Evolutionary conservation across 1,140 invertebrate species (phyloP).

Genomic region (Maconellicoccus hirsutus): DNA sequence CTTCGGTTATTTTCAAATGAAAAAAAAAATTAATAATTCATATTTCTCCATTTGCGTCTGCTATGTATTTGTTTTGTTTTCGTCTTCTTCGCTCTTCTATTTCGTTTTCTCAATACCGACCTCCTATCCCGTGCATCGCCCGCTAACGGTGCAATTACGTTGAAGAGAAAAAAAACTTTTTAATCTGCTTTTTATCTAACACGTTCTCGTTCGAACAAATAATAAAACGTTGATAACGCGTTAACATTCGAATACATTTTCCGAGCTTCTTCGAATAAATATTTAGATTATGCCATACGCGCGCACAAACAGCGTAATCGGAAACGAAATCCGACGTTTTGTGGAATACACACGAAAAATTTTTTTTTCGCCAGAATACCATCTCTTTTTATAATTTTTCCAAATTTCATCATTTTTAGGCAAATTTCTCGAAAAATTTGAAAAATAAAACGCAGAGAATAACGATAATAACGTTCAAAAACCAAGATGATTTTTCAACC

Average conservation of each 20-base stretch:
- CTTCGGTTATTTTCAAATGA: background rate
- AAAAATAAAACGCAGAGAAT: too few relatives aligned
- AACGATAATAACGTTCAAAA: too few relatives aligned
- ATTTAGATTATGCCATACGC: background rate
- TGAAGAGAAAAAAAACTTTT: background rate
- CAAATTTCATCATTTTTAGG: too few relatives aligned
- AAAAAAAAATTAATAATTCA: conserved; percentile 3
- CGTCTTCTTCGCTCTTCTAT: too few relatives aligned
- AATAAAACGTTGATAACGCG: background rate
- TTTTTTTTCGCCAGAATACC: too few relatives aligned
- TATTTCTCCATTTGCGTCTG: background rate
- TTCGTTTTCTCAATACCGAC: too few relatives aligned
- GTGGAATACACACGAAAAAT: too few relatives aligned
- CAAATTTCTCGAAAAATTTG: too few relatives aligned
- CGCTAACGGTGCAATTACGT: background rate
- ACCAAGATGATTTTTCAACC: too few relatives aligned
- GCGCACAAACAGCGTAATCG: background rate
- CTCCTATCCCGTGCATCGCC: background rate
- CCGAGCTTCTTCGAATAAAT: background rate
- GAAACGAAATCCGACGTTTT: too few relatives aligned
- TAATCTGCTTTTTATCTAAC: background rate
- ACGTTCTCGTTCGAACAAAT: conserved; percentile 1
- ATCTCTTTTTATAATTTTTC: too few relatives aligned
- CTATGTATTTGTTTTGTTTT: conserved; percentile 1
- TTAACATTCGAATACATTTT: background rate